A percentile compares a stretch with the other conserved stretches of the same genome.
These are phyloP conservation scores for Allolobophora icterica DNA, from an alignment of 2,888 invertebrate species.

Conservation along the genomic window DNA sequence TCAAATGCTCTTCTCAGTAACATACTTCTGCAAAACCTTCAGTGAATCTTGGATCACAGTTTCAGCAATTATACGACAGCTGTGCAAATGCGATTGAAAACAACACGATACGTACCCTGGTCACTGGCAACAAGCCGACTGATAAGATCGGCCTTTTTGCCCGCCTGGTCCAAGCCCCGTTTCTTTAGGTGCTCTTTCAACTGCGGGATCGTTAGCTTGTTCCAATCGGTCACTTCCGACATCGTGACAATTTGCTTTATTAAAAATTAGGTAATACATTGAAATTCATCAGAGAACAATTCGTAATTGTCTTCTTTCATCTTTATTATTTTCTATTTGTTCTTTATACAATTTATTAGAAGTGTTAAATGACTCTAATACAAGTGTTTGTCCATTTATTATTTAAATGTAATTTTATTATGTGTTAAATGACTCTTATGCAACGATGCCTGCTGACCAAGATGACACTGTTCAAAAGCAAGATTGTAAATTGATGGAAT, in stretches of 20 bases:
- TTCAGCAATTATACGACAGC: not conserved
- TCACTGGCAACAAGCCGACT: slow-evolving; percentile 30
- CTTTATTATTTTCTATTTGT: not conserved
- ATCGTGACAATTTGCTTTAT: slow-evolving; percentile 6
- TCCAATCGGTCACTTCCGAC: slow-evolving; percentile 37
- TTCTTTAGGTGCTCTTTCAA: slow-evolving; percentile 43
- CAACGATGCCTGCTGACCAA: not conserved
- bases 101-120: not conserved
- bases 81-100: too few species aligned
- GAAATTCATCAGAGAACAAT: not conserved
- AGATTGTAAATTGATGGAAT: not conserved
- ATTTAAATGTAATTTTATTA: too few species aligned
- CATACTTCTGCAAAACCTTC: not conserved
- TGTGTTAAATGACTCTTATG: not conserved
- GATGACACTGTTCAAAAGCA: not conserved
- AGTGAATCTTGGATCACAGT: not conserved
- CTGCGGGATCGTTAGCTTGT: slow-evolving; percentile 34
- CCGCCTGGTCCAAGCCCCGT: slow-evolving; percentile 37
- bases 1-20: not conserved
- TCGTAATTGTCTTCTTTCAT: not conserved
- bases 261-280: not conserved
- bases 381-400: too few species aligned
- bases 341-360: not conserved
- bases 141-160: slow-evolving; percentile 41
- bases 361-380: not conserved